Conservation (phyloP, 2,797 vertebrate genomes). For the Potorous gilbertii region DNA sequence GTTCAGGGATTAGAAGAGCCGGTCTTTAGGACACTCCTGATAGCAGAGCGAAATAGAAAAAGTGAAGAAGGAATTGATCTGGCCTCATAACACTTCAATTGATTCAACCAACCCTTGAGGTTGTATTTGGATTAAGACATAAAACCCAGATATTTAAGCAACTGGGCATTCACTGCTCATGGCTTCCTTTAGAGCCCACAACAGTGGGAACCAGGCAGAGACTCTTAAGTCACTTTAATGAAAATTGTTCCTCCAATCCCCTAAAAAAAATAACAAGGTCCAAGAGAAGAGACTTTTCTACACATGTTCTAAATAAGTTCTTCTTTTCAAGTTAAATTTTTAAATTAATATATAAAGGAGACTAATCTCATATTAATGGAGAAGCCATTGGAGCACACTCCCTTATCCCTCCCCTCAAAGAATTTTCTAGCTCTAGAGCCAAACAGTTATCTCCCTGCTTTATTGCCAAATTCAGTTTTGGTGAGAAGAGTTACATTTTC, state of each 20-base stretch:
- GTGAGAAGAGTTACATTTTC: not conserved
- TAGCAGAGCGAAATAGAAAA: not conserved
- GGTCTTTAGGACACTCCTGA: not conserved
- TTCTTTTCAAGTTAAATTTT: not conserved
- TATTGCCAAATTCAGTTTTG: not conserved
- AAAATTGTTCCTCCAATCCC: not conserved
- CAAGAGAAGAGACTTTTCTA: not conserved
- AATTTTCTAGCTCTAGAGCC: conserved; percentile 6
- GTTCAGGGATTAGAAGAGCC: not conserved
- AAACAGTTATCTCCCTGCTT: not conserved
- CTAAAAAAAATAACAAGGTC: not conserved
- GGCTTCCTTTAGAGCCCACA: not conserved
- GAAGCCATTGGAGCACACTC: not conserved
- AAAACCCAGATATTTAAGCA: not conserved
- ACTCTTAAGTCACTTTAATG: not conserved
- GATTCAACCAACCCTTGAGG: not conserved
- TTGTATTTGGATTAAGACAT: not conserved
- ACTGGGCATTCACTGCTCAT: not conserved
- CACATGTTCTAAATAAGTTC: not conserved
- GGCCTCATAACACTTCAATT: not conserved
- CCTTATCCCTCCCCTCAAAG: not conserved
- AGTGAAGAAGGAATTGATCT: not conserved
- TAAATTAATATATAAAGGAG: not conserved
- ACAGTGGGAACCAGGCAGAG: not conserved
- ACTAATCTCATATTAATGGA: not conserved